phyloP scores from a whole-genome alignment of 1,140 invertebrate genomes.

The Tribolium madens region DNA sequence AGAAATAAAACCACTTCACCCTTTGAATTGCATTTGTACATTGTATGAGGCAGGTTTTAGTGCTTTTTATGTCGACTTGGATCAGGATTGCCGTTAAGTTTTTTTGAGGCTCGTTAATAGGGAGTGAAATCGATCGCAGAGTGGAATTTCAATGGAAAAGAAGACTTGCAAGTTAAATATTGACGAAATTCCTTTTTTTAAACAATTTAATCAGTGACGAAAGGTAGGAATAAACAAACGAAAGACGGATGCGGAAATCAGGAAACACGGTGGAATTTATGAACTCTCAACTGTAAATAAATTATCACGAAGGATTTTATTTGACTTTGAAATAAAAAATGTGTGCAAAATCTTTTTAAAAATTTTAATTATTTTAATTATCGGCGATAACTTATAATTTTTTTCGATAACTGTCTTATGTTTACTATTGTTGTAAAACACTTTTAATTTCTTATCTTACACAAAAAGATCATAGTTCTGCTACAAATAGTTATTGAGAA shows the following conservation, averaged over 20 bases:
- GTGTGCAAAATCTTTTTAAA: too few relatives aligned
- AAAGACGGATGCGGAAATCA: not conserved
- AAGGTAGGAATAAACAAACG: not conserved
- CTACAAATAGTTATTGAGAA: too few relatives aligned
- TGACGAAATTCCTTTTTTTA: not conserved
- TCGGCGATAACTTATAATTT: too few relatives aligned
- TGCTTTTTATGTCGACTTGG: not conserved
- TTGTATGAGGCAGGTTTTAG: not conserved
- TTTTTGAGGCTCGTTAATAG: not conserved
- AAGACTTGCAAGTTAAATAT: not conserved
- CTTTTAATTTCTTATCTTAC: too few relatives aligned
- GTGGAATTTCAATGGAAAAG: not conserved
- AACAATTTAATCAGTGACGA: not conserved
- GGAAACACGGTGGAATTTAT: not conserved
- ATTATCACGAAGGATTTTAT: not conserved
- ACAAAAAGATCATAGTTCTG: too few relatives aligned
- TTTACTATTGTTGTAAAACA: too few relatives aligned
- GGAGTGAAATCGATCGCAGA: not conserved
- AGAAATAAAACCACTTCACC: not conserved
- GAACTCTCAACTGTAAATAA: not conserved
- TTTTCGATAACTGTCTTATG: too few relatives aligned
- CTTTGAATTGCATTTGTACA: not conserved
- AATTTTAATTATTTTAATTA: too few relatives aligned
- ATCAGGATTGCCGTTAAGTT: not conserved
- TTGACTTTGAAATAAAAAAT: not conserved